phyloP scores from a whole-genome alignment of 2,888 invertebrate species.

The Lacanobia wlatinum region DNA sequence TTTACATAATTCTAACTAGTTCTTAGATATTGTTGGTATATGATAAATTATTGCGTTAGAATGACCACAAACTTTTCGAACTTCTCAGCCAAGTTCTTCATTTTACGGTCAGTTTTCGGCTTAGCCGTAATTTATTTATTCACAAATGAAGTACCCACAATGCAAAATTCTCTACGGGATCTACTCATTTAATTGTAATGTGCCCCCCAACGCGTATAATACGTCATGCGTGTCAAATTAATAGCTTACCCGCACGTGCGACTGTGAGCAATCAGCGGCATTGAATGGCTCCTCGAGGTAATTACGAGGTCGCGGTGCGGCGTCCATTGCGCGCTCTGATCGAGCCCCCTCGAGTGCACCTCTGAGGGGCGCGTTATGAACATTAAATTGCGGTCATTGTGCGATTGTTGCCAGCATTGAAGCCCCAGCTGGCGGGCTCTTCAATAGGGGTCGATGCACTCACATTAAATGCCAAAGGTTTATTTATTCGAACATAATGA shows the following conservation, averaged over 20 bases:
- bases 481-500: conserved; percentile 6
- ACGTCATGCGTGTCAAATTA: conserved; percentile 24
- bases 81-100: not conserved
- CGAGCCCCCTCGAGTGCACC: conserved; percentile 21
- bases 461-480: not conserved
- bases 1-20: not conserved
- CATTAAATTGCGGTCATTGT: conserved; percentile 33
- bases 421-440: conserved; percentile 20
- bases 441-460: conserved; percentile 29
- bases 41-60: not conserved
- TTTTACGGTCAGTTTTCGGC: not conserved
- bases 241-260: conserved; percentile 21
- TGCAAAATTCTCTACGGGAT: not conserved
- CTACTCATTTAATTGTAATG: not conserved
- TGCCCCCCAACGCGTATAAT: not conserved
- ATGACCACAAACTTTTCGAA: too few relatives aligned
- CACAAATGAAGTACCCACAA: not conserved
- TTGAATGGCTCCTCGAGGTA: conserved; percentile 40
- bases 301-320: conserved; percentile 20
- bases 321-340: conserved; percentile 14
- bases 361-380: conserved; percentile 34
- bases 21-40: not conserved
- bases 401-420: conserved; percentile 33
- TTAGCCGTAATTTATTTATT: not conserved
- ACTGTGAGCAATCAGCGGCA: conserved; percentile 49